Evolutionary conservation across 1,140 invertebrate species (phyloP), one percentile per base, ranked within the genome.

Genomic region (Camponotus floridanus): DNA sequence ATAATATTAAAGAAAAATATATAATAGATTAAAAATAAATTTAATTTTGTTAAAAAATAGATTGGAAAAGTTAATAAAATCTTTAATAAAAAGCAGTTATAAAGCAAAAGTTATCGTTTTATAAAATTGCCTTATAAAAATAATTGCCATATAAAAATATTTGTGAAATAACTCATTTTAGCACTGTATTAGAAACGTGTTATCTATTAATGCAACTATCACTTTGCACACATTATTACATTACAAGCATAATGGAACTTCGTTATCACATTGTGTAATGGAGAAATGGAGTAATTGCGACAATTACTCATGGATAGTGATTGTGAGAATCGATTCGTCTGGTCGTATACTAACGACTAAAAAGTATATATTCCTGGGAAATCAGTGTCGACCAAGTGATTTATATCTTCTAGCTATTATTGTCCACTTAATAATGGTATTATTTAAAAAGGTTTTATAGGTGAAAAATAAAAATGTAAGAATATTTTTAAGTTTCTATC

Each of bases 251-350:
- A 65, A 78, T 78, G 62, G 18, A 36, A 31, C 45, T 65, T 45
- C 76, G 61, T 78, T 78, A 65, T 78, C 42, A 65, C 42, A 65
- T 65, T 79, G 31, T 31, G 51, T 76, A 48, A 65, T 36, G 76
- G 61, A 36, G 31, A 67, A 79, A 65, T 65, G 42, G 76, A 79
- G 61, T 79, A 79, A 42, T 79, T 59, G 61, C 42, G 42, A 59
- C 62, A 65, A 79, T 79, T 79, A 67, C 61, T 79, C 31, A 59
- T 7, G 61, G 9, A 79, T 67, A 61, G 61, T 65, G 42, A 64
- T 42, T 51, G 18, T n/a, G 76, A 36, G 31, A 76, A 76, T 76
- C 73, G 73, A 76, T 76, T 76, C 36, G 11, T 26, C 15, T 9
- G 15, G 74, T 11, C 59, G 55, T 42, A 45, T 45, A 64, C 31